These are phyloP conservation scores for Metopia argyrocephala DNA, from an alignment of 2,888 invertebrate genomes.

Conservation along the genomic window DNA sequence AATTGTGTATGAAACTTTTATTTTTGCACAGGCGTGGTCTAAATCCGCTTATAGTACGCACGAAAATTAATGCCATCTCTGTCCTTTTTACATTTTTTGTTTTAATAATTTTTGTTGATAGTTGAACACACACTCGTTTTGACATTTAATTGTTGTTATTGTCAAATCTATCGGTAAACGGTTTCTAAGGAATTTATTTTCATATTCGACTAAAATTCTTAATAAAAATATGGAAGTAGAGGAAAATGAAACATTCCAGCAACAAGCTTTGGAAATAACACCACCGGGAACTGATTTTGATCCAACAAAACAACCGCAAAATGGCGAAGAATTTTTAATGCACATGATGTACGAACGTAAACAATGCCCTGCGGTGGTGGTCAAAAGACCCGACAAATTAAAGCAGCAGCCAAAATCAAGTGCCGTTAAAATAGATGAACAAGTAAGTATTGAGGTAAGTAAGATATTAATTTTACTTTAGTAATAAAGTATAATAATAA, in stretches of 20 bases:
- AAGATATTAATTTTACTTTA: too few relatives aligned
- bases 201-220: neutral
- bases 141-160: conserved; percentile 19
- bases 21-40: too few relatives aligned
- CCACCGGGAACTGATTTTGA: conserved; percentile 74
- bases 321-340: conserved; percentile 76
- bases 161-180: neutral
- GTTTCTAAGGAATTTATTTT: neutral
- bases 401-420: neutral
- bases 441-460: conserved; percentile 43
- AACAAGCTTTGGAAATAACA: conserved; percentile 74
- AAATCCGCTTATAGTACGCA: too few relatives aligned
- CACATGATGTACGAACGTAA: conserved; percentile 76
- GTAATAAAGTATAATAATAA: neutral
- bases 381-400: conserved; percentile 66
- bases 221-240: conserved; percentile 53
- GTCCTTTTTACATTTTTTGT: neutral
- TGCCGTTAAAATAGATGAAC: conserved; percentile 49
- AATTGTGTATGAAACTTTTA: too few relatives aligned
- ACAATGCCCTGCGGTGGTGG: conserved; percentile 74
- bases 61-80: neutral
- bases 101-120: neutral
- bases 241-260: conserved; percentile 73
- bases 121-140: neutral
- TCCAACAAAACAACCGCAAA: conserved; percentile 72